These are phyloP conservation scores for Acanthis flammea DNA, from an alignment of 2,797 vertebrate genomes.

Conservation along the genomic window DNA sequence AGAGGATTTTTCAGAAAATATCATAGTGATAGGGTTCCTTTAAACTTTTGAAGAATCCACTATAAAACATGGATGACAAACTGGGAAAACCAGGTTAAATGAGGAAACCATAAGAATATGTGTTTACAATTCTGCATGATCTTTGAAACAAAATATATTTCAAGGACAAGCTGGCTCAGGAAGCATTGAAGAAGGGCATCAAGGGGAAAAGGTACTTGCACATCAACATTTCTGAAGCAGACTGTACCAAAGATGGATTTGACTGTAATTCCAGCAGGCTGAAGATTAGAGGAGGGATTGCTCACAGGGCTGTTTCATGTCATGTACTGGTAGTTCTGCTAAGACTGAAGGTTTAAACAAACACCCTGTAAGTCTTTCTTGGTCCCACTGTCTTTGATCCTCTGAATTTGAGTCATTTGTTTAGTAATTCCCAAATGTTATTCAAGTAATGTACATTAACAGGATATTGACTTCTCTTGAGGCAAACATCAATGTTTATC, in stretches of 20 bases:
- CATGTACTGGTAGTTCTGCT: background rate
- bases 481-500: conserved; percentile 58
- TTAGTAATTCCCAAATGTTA: conserved; percentile 57
- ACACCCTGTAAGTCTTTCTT: background rate
- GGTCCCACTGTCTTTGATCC: background rate
- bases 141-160: background rate
- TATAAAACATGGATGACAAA: background rate
- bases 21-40: background rate
- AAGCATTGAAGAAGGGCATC: background rate
- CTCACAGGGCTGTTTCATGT: background rate
- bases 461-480: conserved; percentile 57
- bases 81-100: background rate
- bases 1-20: background rate
- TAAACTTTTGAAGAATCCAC: background rate
- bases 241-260: background rate
- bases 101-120: background rate
- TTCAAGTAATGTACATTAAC: conserved; percentile 52
- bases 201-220: background rate
- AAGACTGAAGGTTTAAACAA: conserved; percentile 2
- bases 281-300: background rate
- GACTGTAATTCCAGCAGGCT: background rate
- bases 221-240: background rate
- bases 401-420: conserved; percentile 37
- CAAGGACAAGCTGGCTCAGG: background rate
- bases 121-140: background rate